Evolutionary conservation across 2,113 vertebrate genomes (phyloP).

Genomic region (Cyphomyrus plagiostoma): DNA sequence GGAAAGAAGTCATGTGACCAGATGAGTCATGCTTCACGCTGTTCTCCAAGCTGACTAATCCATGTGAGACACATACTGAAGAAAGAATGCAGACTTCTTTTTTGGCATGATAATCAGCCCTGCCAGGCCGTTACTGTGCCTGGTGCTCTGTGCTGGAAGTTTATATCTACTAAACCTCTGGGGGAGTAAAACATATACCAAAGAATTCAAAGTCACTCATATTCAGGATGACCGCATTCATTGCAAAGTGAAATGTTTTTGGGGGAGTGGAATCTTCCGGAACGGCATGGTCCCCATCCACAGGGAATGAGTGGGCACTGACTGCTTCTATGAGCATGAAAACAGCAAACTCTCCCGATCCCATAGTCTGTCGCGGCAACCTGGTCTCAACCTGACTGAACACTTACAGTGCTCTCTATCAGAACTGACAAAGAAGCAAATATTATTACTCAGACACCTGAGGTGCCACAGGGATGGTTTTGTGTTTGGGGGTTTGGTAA

Average conservation of each 20-base stretch:
- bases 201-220: background rate
- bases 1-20: background rate
- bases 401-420: background rate
- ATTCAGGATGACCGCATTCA: background rate
- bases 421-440: background rate
- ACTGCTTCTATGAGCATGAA: background rate
- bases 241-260: background rate
- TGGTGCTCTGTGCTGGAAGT: background rate
- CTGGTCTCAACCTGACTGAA: background rate
- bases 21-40: background rate
- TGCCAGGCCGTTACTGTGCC: background rate
- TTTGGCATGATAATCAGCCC: background rate
- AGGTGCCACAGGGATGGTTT: background rate
- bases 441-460: background rate
- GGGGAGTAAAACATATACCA: background rate
- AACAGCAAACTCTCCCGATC: background rate
- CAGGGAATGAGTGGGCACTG: background rate
- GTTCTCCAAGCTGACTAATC: background rate
- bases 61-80: background rate
- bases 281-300: background rate
- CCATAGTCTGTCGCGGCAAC: background rate
- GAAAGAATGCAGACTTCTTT: background rate
- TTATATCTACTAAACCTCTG: background rate
- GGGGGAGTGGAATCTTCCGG: background rate
- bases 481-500: background rate